Evolutionary conservation across 35 echinoderm and acorn worm species (phyloP).

Genomic region (Hemicentrotus pulcherrimus): DNA sequence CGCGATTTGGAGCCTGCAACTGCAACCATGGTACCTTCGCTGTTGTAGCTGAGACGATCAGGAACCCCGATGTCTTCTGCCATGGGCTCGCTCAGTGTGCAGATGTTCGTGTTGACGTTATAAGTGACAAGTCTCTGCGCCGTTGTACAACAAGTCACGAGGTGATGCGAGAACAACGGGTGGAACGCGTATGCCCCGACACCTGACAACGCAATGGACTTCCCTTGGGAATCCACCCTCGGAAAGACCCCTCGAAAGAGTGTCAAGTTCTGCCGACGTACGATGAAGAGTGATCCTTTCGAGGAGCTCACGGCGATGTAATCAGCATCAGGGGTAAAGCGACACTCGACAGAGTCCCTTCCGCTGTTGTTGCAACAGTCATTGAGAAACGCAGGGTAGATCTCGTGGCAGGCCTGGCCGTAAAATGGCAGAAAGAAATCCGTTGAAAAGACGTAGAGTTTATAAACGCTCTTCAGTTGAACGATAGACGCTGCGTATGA

Average conservation of each 20-base stretch:
- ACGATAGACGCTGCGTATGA: slow-evolving; percentile 67
- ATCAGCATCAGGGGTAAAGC: slow-evolving; percentile 77
- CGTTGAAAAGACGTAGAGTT: slow-evolving; percentile 77
- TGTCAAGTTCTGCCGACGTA: slow-evolving; percentile 56
- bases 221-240: slow-evolving; percentile 23
- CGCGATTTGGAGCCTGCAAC: slow-evolving; percentile 71
- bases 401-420: slow-evolving; percentile 68
- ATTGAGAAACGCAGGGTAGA: slow-evolving; percentile 61
- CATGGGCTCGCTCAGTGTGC: slow-evolving; percentile 31
- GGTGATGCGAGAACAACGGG: slow-evolving; percentile 62
- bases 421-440: slow-evolving; percentile 81
- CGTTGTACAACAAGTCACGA: slow-evolving; percentile 71
- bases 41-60: slow-evolving; percentile 74
- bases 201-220: slow-evolving; percentile 47
- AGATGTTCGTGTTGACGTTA: slow-evolving; percentile 59
- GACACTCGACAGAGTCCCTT: slow-evolving; percentile 65
- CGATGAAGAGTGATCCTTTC: slow-evolving; percentile 78
- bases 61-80: slow-evolving; percentile 63
- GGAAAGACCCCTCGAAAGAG: slow-evolving; percentile 67
- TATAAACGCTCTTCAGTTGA: slow-evolving; percentile 58
- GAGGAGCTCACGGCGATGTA: slow-evolving; percentile 78
- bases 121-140: slow-evolving; percentile 59
- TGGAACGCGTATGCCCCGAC: slow-evolving; percentile 81
- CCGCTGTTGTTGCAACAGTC: slow-evolving; percentile 38
- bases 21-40: slow-evolving; percentile 66